These are phyloP conservation scores for Corythaeola cristata DNA, from an alignment of 2,113 vertebrate species.

Conservation along the genomic window DNA sequence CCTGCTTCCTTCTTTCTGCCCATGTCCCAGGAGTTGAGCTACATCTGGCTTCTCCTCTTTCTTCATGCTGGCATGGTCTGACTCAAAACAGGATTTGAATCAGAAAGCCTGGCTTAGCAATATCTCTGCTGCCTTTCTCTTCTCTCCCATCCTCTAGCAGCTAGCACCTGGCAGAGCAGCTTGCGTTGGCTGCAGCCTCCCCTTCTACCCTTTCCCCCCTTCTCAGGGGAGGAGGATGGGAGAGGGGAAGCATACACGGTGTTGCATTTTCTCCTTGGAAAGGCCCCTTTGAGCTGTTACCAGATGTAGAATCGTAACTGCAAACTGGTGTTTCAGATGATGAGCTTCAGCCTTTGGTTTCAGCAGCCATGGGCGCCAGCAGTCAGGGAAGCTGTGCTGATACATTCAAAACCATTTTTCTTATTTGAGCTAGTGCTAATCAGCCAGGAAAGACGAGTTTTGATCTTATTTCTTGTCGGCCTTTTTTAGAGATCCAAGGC, in stretches of 20 bases:
- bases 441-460: not conserved
- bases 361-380: not conserved
- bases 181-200: not conserved
- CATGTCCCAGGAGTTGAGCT: not conserved
- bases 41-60: not conserved
- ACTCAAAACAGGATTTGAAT: not conserved
- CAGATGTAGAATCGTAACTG: not conserved
- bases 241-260: accelerated
- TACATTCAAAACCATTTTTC: not conserved
- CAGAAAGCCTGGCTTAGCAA: accelerated
- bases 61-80: not conserved
- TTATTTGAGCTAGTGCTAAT: not conserved
- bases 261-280: not conserved
- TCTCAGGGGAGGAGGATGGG: not conserved
- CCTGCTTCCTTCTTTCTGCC: not conserved
- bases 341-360: not conserved
- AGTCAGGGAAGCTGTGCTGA: not conserved
- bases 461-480: not conserved
- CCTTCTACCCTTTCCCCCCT: not conserved
- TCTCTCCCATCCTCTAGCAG: not conserved
- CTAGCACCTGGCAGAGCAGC: not conserved
- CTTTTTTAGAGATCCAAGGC: not conserved
- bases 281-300: not conserved
- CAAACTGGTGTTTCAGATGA: not conserved
- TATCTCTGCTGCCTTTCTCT: not conserved